These are phyloP conservation scores for Hypotaenidia philippensis DNA, from an alignment of 2,797 vertebrate genomes.

Conservation along the genomic window DNA sequence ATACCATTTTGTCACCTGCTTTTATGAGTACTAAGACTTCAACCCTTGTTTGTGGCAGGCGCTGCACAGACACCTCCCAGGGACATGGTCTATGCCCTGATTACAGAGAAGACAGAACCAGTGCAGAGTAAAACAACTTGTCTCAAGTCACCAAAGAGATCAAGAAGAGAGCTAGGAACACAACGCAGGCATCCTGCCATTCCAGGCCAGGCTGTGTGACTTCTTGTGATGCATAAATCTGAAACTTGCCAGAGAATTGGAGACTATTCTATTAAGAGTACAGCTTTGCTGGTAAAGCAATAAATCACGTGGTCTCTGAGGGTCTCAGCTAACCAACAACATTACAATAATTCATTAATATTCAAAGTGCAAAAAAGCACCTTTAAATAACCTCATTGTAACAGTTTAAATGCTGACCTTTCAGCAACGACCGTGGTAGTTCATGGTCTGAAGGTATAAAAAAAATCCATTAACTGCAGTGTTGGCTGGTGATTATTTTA, in stretches of 20 bases:
- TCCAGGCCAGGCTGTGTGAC: not conserved
- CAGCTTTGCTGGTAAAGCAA: not conserved
- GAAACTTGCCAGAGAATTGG: not conserved
- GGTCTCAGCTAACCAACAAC: not conserved
- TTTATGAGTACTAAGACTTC: not conserved
- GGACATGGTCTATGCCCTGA: not conserved
- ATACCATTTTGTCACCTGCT: not conserved
- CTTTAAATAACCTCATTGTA: not conserved
- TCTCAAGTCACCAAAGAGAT: not conserved
- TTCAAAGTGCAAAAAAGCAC: not conserved
- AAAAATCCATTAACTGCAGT: not conserved
- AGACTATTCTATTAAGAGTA: not conserved
- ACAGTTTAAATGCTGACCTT: not conserved
- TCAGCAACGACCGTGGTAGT: not conserved
- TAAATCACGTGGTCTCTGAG: not conserved
- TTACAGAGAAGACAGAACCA: slow-evolving; percentile 11
- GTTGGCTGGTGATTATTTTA: not conserved
- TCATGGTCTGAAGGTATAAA: not conserved
- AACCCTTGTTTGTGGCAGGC: not conserved
- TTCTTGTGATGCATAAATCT: not conserved
- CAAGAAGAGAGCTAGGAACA: not conserved
- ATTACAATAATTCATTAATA: not conserved
- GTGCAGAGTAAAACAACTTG: not conserved
- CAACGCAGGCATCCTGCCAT: not conserved
- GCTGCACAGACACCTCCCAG: not conserved